Evolutionary conservation across 2,113 vertebrate genomes (phyloP).

Genomic region (Ascaphus truei): DNA sequence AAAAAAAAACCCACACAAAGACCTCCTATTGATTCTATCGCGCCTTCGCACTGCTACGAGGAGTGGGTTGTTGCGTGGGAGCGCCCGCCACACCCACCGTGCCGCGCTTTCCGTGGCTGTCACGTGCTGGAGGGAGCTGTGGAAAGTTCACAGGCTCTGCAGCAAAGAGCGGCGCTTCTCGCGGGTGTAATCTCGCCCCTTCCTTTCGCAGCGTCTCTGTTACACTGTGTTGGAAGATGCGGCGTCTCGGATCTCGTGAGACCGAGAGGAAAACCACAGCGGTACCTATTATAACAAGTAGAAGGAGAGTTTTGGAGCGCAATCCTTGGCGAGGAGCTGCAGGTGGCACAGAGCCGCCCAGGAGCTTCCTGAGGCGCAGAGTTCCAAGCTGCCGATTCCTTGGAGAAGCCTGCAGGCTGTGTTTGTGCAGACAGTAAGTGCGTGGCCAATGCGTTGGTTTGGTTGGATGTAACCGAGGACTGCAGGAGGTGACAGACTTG

Average conservation of each 20-base stretch:
- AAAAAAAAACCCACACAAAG: conserved; percentile 12
- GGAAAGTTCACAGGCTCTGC: conserved; percentile 26
- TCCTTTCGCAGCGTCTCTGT: conserved; percentile 26
- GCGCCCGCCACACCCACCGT: background rate
- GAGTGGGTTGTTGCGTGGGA: conserved; percentile 5
- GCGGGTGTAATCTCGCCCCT: background rate
- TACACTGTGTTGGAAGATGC: conserved; percentile 25
- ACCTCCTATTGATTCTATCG: background rate
- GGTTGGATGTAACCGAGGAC: conserved; percentile 35
- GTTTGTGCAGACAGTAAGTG: conserved; percentile 53
- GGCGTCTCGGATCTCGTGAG: background rate
- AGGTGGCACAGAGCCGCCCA: conserved; percentile 22
- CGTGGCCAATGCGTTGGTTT: conserved; percentile 46
- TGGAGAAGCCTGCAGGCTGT: conserved; percentile 51
- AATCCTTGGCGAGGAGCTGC: conserved; percentile 31
- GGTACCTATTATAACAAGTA: conserved; percentile 23
- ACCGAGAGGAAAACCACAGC: conserved; percentile 24
- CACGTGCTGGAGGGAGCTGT: conserved; percentile 21
- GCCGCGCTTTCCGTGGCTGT: conserved; percentile 2
- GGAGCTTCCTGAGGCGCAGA: conserved; percentile 42
- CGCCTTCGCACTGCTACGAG: conserved; percentile 30
- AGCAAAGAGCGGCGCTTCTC: background rate
- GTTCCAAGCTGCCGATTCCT: conserved; percentile 37
- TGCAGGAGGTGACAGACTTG: conserved; percentile 36
- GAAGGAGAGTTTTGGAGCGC: conserved; percentile 21